Percentiles rank a stretch among this genome's conserved stretches.
Conservation (phyloP, 2,888 invertebrate genomes). For the Diarsia dahlii region DNA sequence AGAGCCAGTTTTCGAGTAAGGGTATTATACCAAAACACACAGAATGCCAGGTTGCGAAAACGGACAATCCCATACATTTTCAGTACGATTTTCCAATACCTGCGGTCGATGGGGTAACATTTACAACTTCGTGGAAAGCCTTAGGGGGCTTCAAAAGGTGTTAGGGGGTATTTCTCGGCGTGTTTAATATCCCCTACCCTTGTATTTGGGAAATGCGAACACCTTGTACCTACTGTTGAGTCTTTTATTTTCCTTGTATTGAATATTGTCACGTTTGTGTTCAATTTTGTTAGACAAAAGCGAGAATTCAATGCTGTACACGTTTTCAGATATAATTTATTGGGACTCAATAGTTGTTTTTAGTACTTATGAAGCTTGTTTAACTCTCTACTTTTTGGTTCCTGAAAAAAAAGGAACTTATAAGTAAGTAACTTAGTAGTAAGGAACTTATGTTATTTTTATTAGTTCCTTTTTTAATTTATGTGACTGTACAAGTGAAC, state of each 20-base stretch:
- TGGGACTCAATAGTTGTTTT: no score
- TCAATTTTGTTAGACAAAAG: constrained; percentile 4
- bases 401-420: no score
- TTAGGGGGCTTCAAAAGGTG: constrained; percentile 50
- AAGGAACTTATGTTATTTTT: no score
- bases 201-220: constrained; percentile 35
- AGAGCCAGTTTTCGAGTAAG: no score
- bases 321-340: no score
- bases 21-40: not conserved
- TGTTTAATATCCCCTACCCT: constrained; percentile 50
- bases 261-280: constrained; percentile 19
- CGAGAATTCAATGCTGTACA: not conserved
- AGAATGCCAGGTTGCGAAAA: constrained; percentile 34
- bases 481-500: no score
- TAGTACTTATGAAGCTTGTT: no score
- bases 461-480: no score
- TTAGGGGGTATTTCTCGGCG: constrained; percentile 46
- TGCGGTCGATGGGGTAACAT: constrained; percentile 40
- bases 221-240: constrained; percentile 4
- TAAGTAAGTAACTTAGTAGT: no score
- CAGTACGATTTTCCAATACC: constrained; percentile 32
- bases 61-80: constrained; percentile 36
- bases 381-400: no score
- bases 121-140: constrained; percentile 46
- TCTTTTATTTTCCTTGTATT: constrained; percentile 23